Percentiles rank a stretch among this genome's conserved stretches.
Conservation (phyloP, 2,797 vertebrate species). For the Pantherophis vulpinus region DNA sequence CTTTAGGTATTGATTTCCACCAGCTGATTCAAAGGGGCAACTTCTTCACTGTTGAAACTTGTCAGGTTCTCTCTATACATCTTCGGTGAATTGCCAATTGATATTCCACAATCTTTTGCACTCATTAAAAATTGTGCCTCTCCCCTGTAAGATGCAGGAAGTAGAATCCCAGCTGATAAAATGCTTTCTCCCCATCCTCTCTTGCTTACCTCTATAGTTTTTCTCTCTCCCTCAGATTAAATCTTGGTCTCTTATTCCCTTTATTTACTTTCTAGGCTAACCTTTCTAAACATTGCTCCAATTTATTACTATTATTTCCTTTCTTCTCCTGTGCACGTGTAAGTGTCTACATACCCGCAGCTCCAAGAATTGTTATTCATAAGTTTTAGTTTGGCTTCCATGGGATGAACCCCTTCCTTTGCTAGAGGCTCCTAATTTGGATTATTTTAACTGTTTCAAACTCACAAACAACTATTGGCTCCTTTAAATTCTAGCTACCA, state of each 20-base stretch:
- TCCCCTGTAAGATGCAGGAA: not conserved
- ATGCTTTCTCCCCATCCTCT: not conserved
- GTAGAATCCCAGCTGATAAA: not conserved
- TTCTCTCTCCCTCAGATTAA: not conserved
- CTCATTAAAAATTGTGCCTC: not conserved
- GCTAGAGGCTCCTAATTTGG: not conserved
- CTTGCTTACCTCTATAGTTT: not conserved
- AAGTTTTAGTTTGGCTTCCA: not conserved
- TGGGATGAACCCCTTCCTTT: not conserved
- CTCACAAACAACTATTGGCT: not conserved
- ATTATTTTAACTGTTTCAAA: not conserved
- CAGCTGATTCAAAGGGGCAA: not conserved
- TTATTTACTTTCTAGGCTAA: not conserved
- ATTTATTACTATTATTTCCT: not conserved
- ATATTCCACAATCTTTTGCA: not conserved
- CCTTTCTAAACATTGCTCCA: not conserved
- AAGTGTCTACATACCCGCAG: not conserved
- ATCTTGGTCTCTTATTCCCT: not conserved
- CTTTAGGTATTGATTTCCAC: not conserved
- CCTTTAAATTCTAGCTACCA: not conserved
- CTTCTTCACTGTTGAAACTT: not conserved
- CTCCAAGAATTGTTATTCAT: not conserved
- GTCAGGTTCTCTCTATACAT: not conserved
- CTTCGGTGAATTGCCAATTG: not conserved
- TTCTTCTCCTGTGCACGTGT: not conserved